phyloP scores from a whole-genome alignment of 2,797 vertebrate genomes.

The Siniperca undulata region DNA sequence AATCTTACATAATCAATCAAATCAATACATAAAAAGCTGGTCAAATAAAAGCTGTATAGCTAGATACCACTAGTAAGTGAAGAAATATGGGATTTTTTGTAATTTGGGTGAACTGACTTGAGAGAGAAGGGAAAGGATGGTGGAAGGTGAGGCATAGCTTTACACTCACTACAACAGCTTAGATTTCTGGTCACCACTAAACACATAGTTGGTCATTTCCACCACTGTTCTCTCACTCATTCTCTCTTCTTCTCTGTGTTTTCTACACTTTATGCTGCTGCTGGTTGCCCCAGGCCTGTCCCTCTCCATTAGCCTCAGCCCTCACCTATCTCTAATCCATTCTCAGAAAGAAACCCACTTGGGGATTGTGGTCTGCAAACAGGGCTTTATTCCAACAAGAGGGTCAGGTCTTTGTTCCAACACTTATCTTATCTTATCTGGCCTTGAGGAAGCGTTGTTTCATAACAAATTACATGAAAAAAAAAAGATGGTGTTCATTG shows the following conservation, averaged over 20 bases:
- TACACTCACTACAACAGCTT: neutral
- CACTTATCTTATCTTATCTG: constrained; percentile 30
- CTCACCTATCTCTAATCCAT: constrained; percentile 55
- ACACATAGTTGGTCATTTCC: neutral
- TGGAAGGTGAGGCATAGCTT: neutral
- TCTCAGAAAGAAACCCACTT: constrained; percentile 25
- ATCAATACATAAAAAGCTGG: neutral
- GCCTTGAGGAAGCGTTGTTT: constrained; percentile 58
- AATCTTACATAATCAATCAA: neutral
- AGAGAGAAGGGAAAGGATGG: neutral
- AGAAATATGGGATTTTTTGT: neutral
- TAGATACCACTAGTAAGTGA: neutral
- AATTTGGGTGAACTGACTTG: neutral
- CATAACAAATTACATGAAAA: constrained; percentile 46
- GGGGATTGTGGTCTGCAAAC: constrained; percentile 53
- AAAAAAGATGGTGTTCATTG: constrained; percentile 53
- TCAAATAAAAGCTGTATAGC: neutral
- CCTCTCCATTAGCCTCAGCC: constrained; percentile 41
- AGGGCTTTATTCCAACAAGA: constrained; percentile 46
- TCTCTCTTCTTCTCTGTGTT: neutral
- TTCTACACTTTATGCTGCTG: constrained; percentile 7
- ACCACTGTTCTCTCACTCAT: neutral
- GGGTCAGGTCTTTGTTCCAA: constrained; percentile 43
- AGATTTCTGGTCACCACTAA: neutral
- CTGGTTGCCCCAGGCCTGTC: constrained; percentile 45